Evolutionary conservation across 2,113 vertebrate genomes (phyloP), one percentile per base, ranked within the genome.

Genomic region (Sus scrofa): DNA sequence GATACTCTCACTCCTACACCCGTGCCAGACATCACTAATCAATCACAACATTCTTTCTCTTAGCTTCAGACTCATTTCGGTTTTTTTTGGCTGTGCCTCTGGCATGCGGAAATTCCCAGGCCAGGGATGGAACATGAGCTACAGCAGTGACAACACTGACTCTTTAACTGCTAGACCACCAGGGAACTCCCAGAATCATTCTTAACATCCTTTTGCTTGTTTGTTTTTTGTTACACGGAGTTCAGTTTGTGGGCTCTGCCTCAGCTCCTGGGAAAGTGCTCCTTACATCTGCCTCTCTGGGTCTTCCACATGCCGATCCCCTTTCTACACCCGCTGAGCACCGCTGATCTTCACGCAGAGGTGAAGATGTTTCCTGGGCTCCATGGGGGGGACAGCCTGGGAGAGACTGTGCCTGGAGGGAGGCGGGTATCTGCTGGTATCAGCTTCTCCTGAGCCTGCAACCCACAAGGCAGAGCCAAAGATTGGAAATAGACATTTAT

Each of bases 331-430:
- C 3, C 27, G n/a, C n/a, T 19, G 50, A 65, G 75, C 82, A 18
- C 2, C 1, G 65, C 7, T 50, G 58, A 34, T 18, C 44, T 44
- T 44, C 44, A 14, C 34, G 54, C 26, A 18, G 30, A 68, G 20
- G 13, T 4, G 27, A 86, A 37, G 62, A 90, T 13, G 24, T 11
- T 44, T 62, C 56, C 27, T 34, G 22, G 81, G 44, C 8, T 6
- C 16, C 11, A 3, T 0, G 0, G n/a, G n/a, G n/a, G n/a, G 58
- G 52, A 37, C 5, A 22, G 32, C 24, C 30, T n/a, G 19, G 20
- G 11, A 30, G 34, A 60, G 70, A 67, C 1, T 18, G 37, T 52
- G 8, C 26, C 54, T 50, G 32, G 27, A 83, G n/a, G 16, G 14
- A 7, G 19, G 34, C 15, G 68, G 11, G 19, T n/a, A n/a, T n/a